Conservation (phyloP, 2,113 vertebrate species). For the Rhea americana region DNA sequence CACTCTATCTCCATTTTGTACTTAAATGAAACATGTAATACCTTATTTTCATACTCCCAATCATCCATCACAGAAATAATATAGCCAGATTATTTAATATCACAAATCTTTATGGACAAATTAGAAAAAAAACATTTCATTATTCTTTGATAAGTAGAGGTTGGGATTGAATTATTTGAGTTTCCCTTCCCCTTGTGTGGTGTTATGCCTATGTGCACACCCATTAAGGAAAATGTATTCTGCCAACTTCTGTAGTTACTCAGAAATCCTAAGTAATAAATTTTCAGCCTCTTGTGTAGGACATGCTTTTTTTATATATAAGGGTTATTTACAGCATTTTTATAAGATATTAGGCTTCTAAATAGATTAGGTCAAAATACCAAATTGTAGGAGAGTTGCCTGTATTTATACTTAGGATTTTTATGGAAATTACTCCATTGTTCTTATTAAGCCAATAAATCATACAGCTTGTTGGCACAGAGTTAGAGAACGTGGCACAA, state of each 20-base stretch:
- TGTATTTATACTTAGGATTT: not conserved
- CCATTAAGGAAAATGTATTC: not conserved
- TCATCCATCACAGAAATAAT: not conserved
- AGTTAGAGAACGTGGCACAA: not conserved
- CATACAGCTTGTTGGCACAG: not conserved
- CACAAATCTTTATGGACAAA: not conserved
- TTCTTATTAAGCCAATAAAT: not conserved
- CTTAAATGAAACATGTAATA: not conserved
- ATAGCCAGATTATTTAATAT: not conserved
- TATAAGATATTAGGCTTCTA: not conserved
- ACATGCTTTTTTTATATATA: not conserved
- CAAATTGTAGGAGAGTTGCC: not conserved
- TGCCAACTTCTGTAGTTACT: not conserved
- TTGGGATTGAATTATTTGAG: not conserved
- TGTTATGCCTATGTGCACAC: too few species aligned
- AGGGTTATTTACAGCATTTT: not conserved
- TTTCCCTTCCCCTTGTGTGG: not conserved
- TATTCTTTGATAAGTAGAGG: not conserved
- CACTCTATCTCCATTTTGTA: not conserved
- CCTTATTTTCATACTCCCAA: not conserved
- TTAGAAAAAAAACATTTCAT: not conserved
- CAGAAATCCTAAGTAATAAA: not conserved
- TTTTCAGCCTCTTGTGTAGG: not conserved
- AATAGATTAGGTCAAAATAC: not conserved
- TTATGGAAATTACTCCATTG: not conserved